Percentiles rank a stretch among this genome's conserved stretches.
Conservation (phyloP, 2,113 vertebrate species). For the Austrofundulus limnaeus region DNA sequence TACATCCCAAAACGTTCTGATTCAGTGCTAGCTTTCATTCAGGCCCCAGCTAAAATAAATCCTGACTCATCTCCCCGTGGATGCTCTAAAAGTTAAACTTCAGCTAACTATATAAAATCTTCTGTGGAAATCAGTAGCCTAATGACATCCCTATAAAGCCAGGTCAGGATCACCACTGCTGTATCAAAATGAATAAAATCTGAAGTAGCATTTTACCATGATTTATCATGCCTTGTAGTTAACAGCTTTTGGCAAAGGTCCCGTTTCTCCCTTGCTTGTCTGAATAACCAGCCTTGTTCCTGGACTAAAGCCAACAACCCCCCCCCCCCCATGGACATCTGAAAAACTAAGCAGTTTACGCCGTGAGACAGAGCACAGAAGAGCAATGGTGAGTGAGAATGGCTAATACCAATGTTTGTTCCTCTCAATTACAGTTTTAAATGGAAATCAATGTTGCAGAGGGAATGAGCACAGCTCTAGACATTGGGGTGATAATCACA, state of each 20-base stretch:
- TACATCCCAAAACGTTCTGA: background rate
- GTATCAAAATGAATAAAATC: constrained; percentile 8
- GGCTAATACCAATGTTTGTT: constrained; percentile 82
- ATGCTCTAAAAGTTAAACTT: constrained; percentile 34
- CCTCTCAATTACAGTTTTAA: constrained; percentile 83
- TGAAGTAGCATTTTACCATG: constrained; percentile 34
- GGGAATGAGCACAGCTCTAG: constrained; percentile 73
- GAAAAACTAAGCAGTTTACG: constrained; percentile 35
- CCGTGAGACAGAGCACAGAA: constrained; percentile 54
- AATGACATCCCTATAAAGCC: constrained; percentile 19
- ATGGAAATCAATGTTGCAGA: constrained; percentile 83
- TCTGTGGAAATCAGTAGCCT: constrained; percentile 25
- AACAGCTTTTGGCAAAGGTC: constrained; percentile 53
- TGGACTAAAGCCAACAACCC: constrained; percentile 46
- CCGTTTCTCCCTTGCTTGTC: constrained; percentile 48
- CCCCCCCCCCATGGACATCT: constrained; percentile 38
- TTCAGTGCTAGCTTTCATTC: background rate
- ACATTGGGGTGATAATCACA: constrained; percentile 74
- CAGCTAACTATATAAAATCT: constrained; percentile 52
- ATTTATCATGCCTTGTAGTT: constrained; percentile 42
- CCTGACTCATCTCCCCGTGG: constrained; percentile 1
- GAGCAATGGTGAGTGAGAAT: constrained; percentile 52
- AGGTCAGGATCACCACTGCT: constrained; percentile 25
- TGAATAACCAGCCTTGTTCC: constrained; percentile 43
- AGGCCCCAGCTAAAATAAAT: too few relatives aligned